A percentile compares a stretch with the other conserved stretches of the same genome.
These are phyloP conservation scores for Anguilla megastoma DNA, from an alignment of 2,797 vertebrate species.

Conservation along the genomic window DNA sequence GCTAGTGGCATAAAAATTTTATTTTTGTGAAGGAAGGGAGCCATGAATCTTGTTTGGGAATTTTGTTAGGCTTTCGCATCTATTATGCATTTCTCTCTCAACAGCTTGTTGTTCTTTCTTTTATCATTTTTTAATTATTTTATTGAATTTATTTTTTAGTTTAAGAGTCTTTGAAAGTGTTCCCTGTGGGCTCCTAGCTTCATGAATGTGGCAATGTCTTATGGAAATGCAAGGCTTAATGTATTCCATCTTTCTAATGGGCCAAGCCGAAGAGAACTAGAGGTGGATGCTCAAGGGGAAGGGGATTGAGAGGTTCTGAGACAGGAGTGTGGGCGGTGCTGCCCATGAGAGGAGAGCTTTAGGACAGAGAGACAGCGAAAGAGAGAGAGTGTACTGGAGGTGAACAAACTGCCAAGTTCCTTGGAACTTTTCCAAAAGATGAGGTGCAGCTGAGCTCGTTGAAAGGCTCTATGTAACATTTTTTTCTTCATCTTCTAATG, in stretches of 20 bases:
- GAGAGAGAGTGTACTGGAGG: neutral
- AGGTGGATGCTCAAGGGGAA: neutral
- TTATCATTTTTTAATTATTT: neutral
- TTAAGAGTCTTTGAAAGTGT: neutral
- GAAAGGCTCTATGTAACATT: neutral
- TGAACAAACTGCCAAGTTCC: neutral
- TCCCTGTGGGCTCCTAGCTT: neutral
- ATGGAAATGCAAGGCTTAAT: conserved; percentile 17
- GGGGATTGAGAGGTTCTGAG: neutral
- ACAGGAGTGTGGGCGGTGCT: neutral
- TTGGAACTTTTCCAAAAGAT: neutral
- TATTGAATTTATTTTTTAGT: neutral
- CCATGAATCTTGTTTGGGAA: neutral
- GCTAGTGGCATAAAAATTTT: neutral
- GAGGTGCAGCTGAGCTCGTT: neutral
- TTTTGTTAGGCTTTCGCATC: neutral
- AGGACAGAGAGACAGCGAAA: neutral
- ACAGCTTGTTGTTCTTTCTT: neutral
- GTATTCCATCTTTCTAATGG: conserved; percentile 14
- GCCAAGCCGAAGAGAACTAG: neutral
- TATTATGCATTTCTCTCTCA: neutral
- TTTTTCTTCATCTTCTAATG: neutral
- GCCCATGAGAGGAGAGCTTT: neutral
- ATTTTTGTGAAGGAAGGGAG: neutral
- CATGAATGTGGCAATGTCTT: conserved; percentile 7